A percentile compares a stretch with the other conserved stretches of the same genome.
Evolutionary conservation across 2,113 vertebrate species (phyloP).

Genomic region (Bubo bubo): DNA sequence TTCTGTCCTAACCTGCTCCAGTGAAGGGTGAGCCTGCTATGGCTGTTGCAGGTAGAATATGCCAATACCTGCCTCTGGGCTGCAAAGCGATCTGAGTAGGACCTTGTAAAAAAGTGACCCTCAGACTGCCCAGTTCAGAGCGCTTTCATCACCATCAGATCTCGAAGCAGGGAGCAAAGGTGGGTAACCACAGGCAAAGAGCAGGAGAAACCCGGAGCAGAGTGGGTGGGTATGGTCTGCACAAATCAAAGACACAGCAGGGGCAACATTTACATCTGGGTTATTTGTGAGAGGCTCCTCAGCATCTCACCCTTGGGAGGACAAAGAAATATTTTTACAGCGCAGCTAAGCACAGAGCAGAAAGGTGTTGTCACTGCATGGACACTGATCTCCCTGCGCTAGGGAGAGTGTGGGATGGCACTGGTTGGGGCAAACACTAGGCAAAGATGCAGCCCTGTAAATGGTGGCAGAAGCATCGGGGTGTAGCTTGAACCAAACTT

Average conservation of each 20-base stretch:
- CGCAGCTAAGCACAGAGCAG: not conserved
- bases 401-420: not conserved
- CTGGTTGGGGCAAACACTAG: not conserved
- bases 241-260: not conserved
- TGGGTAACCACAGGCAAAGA: not conserved
- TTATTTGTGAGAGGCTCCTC: not conserved
- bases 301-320: not conserved
- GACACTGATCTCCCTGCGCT: not conserved
- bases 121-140: not conserved
- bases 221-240: not conserved
- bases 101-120: not conserved
- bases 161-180: not conserved
- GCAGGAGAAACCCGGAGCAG: not conserved
- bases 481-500: not conserved
- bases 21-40: not conserved
- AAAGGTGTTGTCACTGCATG: not conserved
- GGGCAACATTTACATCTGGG: rapidly evolving
- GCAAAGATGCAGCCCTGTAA: not conserved
- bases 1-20: not conserved
- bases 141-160: not conserved
- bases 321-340: not conserved
- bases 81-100: not conserved
- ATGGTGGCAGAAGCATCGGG: not conserved
- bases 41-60: not conserved
- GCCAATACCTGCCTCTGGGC: not conserved